Evolutionary conservation across 2,113 vertebrate species (phyloP), one percentile per base, ranked within the genome.

Genomic region (Electrona antarctica): DNA sequence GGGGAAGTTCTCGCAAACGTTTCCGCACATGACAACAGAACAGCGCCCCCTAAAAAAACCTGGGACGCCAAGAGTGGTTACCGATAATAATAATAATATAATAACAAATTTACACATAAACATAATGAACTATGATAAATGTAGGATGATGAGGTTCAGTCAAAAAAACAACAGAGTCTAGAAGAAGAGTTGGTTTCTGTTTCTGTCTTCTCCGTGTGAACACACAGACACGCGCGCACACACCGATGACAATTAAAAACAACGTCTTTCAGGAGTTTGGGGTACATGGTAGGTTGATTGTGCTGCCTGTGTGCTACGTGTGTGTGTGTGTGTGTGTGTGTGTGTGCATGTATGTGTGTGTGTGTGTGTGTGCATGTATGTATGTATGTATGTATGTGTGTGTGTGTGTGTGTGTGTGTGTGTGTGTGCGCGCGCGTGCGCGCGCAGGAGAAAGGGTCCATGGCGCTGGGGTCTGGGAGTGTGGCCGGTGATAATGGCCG

Each of bases 291-390:
- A 41, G 74, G 78, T 73, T 54, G 86, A 81, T 75, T 86, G 82
- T 86, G 79, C 84, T 77, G 83, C 86, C 85, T 74, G 73, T 83
- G 83, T 79, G 65, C 57, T 60, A 71, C 57, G 71, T 69, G 41
- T 52, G 64, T 70, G 65, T 64, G 49, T 59, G 62, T 69, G 66
- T 67, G 28, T 21, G 67, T 57, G 60, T 67, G 14, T 47, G 67
- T n/a, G 55, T 57, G 46, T 7, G 5, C 3, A 4, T 49, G 21
- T 61, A 28, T 45, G 62, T 69, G 56, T 41, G 33, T 41, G 33
- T 6, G 33, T 41, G 33, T 41, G 33, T 41, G 21, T 21, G 21
- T 21, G 21, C 2, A 21, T 21, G 55, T n/a, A n/a, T n/a, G n/a
- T n/a, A n/a, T n/a, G n/a, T n/a, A n/a, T n/a, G n/a, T n/a, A n/a